These are phyloP conservation scores for Passer domesticus DNA, from an alignment of 2,113 vertebrate species.

Conservation along the genomic window DNA sequence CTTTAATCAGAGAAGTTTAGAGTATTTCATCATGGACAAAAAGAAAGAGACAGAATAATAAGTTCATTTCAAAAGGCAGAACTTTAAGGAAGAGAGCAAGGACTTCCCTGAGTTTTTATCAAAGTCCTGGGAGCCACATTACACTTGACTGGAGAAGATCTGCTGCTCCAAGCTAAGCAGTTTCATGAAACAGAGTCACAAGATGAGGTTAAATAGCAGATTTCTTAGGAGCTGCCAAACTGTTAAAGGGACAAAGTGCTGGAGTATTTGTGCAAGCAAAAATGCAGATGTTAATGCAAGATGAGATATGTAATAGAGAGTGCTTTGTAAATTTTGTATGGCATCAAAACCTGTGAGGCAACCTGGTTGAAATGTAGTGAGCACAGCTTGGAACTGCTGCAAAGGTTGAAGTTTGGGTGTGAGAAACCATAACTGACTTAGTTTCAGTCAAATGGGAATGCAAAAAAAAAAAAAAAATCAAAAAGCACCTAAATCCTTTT, in stretches of 20 bases:
- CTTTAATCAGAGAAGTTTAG: slow-evolving; percentile 7
- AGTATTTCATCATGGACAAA: not conserved
- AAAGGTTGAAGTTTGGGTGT: not conserved
- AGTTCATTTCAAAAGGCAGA: not conserved
- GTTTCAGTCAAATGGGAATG: not conserved
- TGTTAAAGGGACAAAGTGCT: not conserved
- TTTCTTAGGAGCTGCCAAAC: not conserved
- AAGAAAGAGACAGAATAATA: not conserved
- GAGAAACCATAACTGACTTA: not conserved
- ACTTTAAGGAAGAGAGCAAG: not conserved
- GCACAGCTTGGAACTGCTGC: not conserved
- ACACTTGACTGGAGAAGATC: not conserved
- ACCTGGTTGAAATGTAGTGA: not conserved
- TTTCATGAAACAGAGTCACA: not conserved
- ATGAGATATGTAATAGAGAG: not conserved
- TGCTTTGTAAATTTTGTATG: not conserved
- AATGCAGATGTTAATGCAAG: not conserved
- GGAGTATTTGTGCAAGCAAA: not conserved
- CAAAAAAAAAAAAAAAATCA: not conserved
- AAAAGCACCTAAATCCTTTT: not conserved
- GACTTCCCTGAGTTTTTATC: not conserved
- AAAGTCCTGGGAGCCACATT: not conserved
- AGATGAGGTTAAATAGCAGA: not conserved
- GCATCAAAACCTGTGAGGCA: not conserved
- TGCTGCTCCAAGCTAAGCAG: not conserved